These are phyloP conservation scores for Phainopepla nitens DNA, from an alignment of 2,113 vertebrate genomes.

Conservation along the genomic window DNA sequence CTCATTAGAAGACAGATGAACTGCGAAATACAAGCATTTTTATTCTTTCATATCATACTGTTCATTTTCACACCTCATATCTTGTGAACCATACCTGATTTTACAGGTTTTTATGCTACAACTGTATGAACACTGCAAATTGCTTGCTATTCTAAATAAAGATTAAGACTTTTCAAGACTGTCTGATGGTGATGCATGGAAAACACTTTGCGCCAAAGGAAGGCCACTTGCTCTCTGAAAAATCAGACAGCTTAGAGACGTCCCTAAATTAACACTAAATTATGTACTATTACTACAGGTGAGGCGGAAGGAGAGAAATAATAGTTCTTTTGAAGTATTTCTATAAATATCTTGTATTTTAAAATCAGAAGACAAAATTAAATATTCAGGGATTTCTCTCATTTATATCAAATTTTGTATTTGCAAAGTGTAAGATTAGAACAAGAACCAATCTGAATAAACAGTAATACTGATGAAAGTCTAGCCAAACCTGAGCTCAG, in stretches of 20 bases:
- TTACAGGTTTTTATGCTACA: background rate
- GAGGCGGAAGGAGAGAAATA: background rate
- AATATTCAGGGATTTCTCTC: background rate
- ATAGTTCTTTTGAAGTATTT: background rate
- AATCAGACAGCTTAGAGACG: background rate
- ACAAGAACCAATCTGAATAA: background rate
- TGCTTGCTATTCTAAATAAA: background rate
- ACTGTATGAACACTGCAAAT: background rate
- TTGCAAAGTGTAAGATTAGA: background rate
- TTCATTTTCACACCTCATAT: conserved; percentile 15
- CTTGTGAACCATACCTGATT: background rate
- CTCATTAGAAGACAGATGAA: conserved; percentile 44
- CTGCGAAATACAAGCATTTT: conserved; percentile 2
- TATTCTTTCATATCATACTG: background rate
- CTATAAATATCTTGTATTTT: background rate
- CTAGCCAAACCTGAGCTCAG: background rate
- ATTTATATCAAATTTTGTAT: background rate
- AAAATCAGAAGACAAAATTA: background rate
- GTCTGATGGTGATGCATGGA: background rate
- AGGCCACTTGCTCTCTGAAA: background rate
- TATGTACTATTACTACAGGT: background rate
- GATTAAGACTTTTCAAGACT: background rate
- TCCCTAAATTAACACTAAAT: background rate
- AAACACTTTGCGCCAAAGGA: background rate
- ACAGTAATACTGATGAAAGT: background rate